Conservation (phyloP, 2,797 vertebrate species). For the Oceanodroma leucorhoa region DNA sequence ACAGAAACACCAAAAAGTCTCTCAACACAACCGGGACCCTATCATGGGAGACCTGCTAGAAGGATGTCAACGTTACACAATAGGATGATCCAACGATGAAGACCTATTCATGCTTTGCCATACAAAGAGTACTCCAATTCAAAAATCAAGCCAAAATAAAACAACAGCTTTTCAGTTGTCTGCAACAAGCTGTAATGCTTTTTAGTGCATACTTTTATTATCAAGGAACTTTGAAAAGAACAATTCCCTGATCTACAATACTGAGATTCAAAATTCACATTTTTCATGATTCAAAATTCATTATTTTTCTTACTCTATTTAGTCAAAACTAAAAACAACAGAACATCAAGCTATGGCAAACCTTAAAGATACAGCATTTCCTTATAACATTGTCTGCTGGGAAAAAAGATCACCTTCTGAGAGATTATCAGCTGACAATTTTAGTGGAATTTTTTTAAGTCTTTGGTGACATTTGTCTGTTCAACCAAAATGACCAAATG, state of each 20-base stretch:
- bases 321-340: not conserved
- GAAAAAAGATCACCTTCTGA: not conserved
- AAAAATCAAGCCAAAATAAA: not conserved
- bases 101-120: not conserved
- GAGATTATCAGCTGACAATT: constrained; percentile 17
- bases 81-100: not conserved
- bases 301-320: not conserved
- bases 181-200: not conserved
- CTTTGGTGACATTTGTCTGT: not conserved
- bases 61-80: not conserved
- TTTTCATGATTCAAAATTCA: not conserved
- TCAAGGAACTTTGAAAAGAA: not conserved
- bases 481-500: constrained; percentile 20
- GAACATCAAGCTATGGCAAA: not conserved
- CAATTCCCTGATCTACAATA: not conserved
- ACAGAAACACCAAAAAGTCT: not conserved
- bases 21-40: not conserved
- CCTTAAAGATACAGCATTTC: not conserved
- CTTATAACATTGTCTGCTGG: not conserved
- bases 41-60: accelerated
- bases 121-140: not conserved
- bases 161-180: not conserved
- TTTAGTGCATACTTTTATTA: not conserved
- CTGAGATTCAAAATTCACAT: not conserved
- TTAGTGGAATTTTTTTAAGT: not conserved